A percentile compares a stretch with the other conserved stretches of the same genome.
Evolutionary conservation across 2,797 vertebrate genomes (phyloP).

Genomic region (Acanthornis magna): DNA sequence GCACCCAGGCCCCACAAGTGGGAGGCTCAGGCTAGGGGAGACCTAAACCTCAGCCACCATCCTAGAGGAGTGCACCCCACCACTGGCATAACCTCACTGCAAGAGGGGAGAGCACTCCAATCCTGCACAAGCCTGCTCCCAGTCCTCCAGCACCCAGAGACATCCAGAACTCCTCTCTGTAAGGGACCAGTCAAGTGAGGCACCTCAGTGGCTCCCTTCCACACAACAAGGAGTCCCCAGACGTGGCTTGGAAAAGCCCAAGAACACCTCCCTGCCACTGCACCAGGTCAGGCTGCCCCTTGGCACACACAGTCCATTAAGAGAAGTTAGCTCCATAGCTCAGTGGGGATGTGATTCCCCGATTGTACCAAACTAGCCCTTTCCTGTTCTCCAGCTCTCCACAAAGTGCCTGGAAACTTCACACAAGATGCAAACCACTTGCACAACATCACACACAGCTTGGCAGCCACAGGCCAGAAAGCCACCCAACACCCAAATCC

Average conservation of each 20-base stretch:
- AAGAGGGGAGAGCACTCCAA: background rate
- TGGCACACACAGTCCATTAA: rapidly evolving
- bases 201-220: background rate
- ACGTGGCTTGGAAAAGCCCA: background rate
- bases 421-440: background rate
- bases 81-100: background rate
- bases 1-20: background rate
- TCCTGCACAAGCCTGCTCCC: background rate
- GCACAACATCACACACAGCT: background rate
- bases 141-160: background rate
- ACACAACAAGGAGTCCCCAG: background rate
- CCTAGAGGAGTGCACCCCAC: background rate
- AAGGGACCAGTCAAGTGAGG: background rate
- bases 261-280: background rate
- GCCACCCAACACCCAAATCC: background rate
- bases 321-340: background rate
- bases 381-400: background rate
- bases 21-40: background rate
- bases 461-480: background rate
- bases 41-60: rapidly evolving
- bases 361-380: background rate
- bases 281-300: background rate
- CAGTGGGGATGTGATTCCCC: rapidly evolving
- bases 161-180: background rate
- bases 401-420: background rate